Percentiles rank a stretch among this genome's conserved stretches.
phyloP scores from a whole-genome alignment of 2,888 invertebrate species.

The Nasonovia ribisnigri region DNA sequence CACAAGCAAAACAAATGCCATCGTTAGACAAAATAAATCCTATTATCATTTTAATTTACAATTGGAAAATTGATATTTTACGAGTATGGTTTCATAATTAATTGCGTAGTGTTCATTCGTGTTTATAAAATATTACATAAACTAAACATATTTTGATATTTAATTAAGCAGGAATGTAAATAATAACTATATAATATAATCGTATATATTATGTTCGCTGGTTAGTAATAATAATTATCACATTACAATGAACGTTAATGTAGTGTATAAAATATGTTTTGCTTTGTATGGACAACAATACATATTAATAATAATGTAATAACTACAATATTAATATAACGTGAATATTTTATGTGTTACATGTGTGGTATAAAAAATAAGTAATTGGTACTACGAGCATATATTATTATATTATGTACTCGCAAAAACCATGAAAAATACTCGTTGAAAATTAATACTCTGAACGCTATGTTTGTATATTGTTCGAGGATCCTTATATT shows the following conservation, averaged over 20 bases:
- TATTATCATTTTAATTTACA: conserved; percentile 32
- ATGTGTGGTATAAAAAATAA: not conserved
- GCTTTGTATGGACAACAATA: not conserved
- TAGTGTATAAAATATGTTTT: conserved; percentile 1
- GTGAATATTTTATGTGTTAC: not conserved
- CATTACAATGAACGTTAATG: conserved; percentile 2
- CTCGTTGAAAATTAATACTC: not conserved
- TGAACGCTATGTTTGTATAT: not conserved
- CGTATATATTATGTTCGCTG: not conserved
- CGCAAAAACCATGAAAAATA: not conserved
- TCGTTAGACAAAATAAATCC: conserved; percentile 35
- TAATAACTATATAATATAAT: not conserved
- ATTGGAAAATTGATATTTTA: conserved; percentile 27
- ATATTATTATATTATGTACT: not conserved
- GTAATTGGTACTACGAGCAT: not conserved
- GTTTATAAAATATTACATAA: not conserved
- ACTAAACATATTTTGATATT: conserved; percentile 17
- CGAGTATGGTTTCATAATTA: conserved; percentile 26
- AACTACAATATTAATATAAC: not conserved
- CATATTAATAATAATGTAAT: not conserved
- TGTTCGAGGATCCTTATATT: not conserved
- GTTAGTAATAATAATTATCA: conserved; percentile 13
- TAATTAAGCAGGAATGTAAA: conserved; percentile 27
- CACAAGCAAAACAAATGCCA: not conserved
- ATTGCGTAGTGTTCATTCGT: not conserved